Evolutionary conservation across 2,888 invertebrate genomes (phyloP).

Genomic region (Zaprionus bogoriensis): DNA sequence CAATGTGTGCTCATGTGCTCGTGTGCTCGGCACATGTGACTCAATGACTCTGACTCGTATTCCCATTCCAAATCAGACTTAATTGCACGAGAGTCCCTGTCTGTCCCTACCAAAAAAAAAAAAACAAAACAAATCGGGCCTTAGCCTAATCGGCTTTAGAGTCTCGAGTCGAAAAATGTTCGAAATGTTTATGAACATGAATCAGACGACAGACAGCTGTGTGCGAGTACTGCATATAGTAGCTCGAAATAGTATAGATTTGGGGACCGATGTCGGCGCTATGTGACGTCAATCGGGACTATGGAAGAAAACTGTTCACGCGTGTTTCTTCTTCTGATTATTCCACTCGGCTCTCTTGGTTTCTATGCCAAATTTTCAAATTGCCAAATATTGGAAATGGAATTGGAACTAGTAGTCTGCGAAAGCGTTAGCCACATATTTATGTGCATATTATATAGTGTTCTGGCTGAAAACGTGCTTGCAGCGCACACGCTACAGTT

Average conservation of each 20-base stretch:
- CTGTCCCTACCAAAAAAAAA: too few relatives aligned
- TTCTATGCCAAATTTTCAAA: conserved; percentile 10
- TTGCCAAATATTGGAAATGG: conserved; percentile 9
- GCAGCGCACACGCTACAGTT: background rate
- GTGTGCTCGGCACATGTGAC: conserved; percentile 61
- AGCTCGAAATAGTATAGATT: conserved; percentile 11
- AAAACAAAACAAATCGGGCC: background rate
- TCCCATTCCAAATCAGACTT: background rate
- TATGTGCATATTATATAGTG: background rate
- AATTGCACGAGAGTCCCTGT: background rate
- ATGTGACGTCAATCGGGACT: conserved; percentile 37
- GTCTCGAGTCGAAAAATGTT: background rate
- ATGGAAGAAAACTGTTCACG: conserved; percentile 10
- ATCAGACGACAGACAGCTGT: too few relatives aligned
- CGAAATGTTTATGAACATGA: background rate
- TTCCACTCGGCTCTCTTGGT: background rate
- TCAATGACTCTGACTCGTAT: too few relatives aligned
- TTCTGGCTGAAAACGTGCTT: background rate
- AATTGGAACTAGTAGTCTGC: background rate
- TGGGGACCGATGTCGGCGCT: background rate
- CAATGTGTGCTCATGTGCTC: conserved; percentile 51
- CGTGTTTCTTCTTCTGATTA: conserved; percentile 6
- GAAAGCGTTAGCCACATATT: background rate
- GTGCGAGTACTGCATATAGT: background rate
- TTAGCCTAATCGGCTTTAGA: background rate